These are phyloP conservation scores for Megatriorchis doriae DNA, from an alignment of 2,113 vertebrate genomes.

Conservation along the genomic window DNA sequence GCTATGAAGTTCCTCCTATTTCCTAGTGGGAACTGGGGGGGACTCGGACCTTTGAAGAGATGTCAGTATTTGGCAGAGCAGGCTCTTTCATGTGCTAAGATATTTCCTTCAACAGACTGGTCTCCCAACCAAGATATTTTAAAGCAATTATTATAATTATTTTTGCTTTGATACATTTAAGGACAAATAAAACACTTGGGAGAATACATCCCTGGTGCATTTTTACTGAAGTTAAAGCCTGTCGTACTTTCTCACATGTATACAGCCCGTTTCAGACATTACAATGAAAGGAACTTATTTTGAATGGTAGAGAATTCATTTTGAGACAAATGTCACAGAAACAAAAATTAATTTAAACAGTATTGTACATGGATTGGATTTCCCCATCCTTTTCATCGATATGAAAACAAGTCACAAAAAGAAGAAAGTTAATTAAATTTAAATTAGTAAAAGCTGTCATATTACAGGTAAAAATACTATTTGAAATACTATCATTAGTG, in stretches of 20 bases:
- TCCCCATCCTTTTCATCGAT: neutral
- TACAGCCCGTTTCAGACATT: neutral
- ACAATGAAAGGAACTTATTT: neutral
- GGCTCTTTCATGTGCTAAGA: neutral
- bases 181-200: neutral
- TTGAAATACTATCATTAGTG: neutral
- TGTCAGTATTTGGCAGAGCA: slow-evolving; percentile 3
- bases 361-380: neutral
- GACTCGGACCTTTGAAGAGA: neutral
- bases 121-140: slow-evolving; percentile 9
- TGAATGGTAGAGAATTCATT: neutral
- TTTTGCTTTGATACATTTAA: neutral
- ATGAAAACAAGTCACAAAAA: neutral
- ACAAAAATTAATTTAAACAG: neutral
- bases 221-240: neutral
- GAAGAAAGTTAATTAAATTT: neutral
- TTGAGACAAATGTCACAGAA: neutral
- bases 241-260: neutral
- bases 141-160: neutral
- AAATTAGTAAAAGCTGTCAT: neutral
- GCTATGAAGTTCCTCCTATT: neutral
- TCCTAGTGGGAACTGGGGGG: neutral
- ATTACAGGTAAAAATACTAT: neutral
- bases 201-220: neutral
- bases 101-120: slow-evolving; percentile 2